Percentiles rank a stretch among this genome's conserved stretches.
These are phyloP conservation scores for Diprion similis DNA, from an alignment of 1,140 invertebrate genomes.

Conservation along the genomic window DNA sequence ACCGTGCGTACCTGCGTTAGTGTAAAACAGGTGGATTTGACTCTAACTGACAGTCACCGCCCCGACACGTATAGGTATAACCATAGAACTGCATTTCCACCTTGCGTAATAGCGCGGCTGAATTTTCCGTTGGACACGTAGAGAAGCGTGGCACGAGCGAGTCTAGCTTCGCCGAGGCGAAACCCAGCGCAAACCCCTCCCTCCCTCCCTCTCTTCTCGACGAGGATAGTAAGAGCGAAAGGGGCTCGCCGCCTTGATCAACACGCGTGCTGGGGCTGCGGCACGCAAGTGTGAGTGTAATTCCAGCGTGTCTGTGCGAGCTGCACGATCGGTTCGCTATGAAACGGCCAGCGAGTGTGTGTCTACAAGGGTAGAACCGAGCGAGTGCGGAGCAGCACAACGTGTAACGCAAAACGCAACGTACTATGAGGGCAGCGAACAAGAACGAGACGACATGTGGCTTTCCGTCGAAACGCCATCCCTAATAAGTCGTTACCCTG, in stretches of 20 bases:
- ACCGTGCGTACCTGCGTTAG: too few relatives aligned
- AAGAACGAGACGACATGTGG: conserved; percentile 31
- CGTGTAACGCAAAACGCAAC: conserved; percentile 25
- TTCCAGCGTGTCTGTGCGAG: neutral
- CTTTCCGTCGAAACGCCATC: conserved; percentile 5
- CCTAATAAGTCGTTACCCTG: neutral
- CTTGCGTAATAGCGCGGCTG: conserved; percentile 28
- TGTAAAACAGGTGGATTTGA: conserved; percentile 1
- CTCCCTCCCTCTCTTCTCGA: neutral
- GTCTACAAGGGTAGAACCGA: conserved; percentile 18
- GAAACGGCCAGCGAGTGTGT: conserved; percentile 1
- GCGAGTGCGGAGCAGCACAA: conserved; percentile 10
- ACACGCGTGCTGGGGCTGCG: neutral
- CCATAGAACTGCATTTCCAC: conserved; percentile 38
- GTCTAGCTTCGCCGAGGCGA: conserved; percentile 31
- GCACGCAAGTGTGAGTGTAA: neutral
- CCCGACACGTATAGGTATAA: neutral
- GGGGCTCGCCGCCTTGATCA: neutral
- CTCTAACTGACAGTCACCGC: neutral
- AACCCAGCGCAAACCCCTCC: conserved; percentile 22
- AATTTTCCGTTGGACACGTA: conserved; percentile 36
- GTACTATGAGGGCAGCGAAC: conserved; percentile 43
- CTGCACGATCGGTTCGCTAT: neutral
- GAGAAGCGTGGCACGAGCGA: conserved; percentile 18
- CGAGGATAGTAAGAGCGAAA: neutral